Evolutionary conservation across 2,888 invertebrate species (phyloP).

Genomic region (Scaptomyza parva): DNA sequence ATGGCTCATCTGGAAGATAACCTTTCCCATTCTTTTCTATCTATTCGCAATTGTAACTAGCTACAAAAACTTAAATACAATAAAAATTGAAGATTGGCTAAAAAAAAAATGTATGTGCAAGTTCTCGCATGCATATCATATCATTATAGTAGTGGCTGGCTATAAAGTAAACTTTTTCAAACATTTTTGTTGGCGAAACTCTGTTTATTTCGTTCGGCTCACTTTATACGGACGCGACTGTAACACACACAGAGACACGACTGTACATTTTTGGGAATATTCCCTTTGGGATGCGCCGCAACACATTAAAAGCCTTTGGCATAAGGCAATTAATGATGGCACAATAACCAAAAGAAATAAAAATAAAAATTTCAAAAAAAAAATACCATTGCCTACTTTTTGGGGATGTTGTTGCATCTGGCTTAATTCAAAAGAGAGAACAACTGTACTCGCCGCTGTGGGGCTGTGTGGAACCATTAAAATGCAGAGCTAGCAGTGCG

Average conservation of each 20-base stretch:
- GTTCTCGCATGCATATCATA: too few species aligned
- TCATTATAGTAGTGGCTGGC: too few species aligned
- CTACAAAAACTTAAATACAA: too few species aligned
- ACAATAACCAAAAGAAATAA: too few species aligned
- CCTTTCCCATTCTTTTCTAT: too few species aligned
- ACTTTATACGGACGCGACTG: background rate
- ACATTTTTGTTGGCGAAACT: too few species aligned
- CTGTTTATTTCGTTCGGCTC: background rate
- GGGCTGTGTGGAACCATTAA: conserved; percentile 50
- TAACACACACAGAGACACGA: background rate
- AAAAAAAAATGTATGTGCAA: too few species aligned
- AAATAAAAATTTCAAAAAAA: background rate
- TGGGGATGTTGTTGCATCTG: conserved; percentile 13
- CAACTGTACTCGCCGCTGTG: conserved; percentile 10
- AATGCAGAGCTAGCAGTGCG: conserved; percentile 10
- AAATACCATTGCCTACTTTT: conserved; percentile 40
- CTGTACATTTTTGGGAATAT: background rate
- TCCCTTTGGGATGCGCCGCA: background rate
- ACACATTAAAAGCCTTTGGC: conserved; percentile 13
- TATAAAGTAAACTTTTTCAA: too few species aligned
- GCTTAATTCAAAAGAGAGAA: conserved; percentile 6
- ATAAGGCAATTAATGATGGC: conserved; percentile 31
- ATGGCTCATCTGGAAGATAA: background rate
- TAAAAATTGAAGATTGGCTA: too few species aligned
- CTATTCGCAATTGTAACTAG: too few species aligned